phyloP scores from a whole-genome alignment of 2,797 vertebrate species.

The Anguilla anguilla region DNA sequence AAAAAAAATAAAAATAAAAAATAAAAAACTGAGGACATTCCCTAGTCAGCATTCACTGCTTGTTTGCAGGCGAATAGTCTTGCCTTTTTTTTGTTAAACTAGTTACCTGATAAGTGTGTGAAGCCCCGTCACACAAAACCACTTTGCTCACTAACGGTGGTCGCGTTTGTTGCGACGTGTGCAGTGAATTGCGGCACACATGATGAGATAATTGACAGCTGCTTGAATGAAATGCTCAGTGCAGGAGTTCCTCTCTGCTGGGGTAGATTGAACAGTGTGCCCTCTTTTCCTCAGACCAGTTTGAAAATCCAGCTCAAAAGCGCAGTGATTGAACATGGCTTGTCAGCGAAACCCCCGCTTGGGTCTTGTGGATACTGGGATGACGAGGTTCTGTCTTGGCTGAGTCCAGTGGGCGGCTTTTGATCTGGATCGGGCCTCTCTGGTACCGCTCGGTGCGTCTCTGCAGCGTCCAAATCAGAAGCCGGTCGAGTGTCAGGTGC shows the following conservation, averaged over 20 bases:
- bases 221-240: background rate
- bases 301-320: background rate
- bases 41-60: background rate
- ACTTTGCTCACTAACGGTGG: background rate
- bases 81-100: background rate
- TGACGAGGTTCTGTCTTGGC: background rate
- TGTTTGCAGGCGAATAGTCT: background rate
- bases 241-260: background rate
- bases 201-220: background rate
- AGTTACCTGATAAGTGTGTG: background rate
- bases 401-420: background rate
- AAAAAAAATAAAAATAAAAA: no score
- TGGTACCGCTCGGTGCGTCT: background rate
- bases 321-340: background rate
- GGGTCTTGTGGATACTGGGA: background rate
- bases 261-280: background rate
- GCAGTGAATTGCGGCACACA: background rate
- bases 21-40: background rate
- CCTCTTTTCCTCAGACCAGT: background rate
- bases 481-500: background rate
- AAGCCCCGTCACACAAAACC: background rate
- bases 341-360: background rate
- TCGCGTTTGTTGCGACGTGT: background rate
- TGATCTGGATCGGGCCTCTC: background rate
- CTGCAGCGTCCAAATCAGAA: background rate